A percentile compares a stretch with the other conserved stretches of the same genome.
Evolutionary conservation across 1,140 invertebrate species (phyloP).

Genomic region (fruit fly (Drosophila melanogaster)): Release_6_plus_ISO1_MT NT_037436.4:9755001-9755500

Average conservation of each 20-base stretch:
- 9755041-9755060: too few relatives aligned
- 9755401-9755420: constrained; percentile 55
- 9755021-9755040: constrained; percentile 36
- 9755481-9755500: constrained; percentile 26
- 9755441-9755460: background rate
- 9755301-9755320: constrained; percentile 48
- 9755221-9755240: constrained; percentile 2
- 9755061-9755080: background rate
- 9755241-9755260: constrained; percentile 10
- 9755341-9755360: constrained; percentile 61
- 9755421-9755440: constrained; percentile 26
- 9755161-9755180: constrained; percentile 59
- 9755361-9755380: constrained; percentile 69
- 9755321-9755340: constrained; percentile 71
- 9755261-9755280: constrained; percentile 51
- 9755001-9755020: constrained; percentile 79
- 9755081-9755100: constrained; percentile 62
- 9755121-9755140: constrained; percentile 70
- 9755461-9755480: background rate
- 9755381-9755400: constrained; percentile 51
- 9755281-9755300: constrained; percentile 63
- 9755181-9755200: constrained; percentile 59
- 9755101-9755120: constrained; percentile 75
- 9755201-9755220: constrained; percentile 14
- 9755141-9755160: constrained; percentile 71